These are phyloP conservation scores for Xylota segnis DNA, from an alignment of 2,888 invertebrate species.

Conservation along the genomic window DNA sequence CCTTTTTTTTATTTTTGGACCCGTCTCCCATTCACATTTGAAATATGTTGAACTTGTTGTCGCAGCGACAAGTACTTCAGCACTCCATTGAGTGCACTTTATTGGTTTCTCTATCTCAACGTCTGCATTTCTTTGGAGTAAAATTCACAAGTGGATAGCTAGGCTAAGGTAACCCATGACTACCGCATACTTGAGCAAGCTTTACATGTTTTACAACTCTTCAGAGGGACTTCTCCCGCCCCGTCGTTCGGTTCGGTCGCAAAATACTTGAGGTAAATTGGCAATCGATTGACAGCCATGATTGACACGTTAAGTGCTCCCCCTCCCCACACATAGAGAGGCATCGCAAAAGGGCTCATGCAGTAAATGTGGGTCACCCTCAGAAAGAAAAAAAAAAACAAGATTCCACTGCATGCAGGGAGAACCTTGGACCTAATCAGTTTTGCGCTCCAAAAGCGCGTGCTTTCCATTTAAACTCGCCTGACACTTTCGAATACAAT, in stretches of 20 bases:
- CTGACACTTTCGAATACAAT: constrained; percentile 44
- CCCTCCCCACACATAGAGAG: neutral
- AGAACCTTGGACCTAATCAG: constrained; percentile 39
- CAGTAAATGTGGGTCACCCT: constrained; percentile 21
- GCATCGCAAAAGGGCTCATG: constrained; percentile 16
- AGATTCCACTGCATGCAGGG: constrained; percentile 7
- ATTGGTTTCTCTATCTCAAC: constrained; percentile 41
- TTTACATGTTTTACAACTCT: constrained; percentile 58
- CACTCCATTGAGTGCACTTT: constrained; percentile 48
- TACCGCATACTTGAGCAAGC: constrained; percentile 25
- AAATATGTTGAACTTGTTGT: constrained; percentile 62
- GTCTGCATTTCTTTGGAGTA: constrained; percentile 39
- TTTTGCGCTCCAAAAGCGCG: constrained; percentile 38
- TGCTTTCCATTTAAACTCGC: constrained; percentile 50
- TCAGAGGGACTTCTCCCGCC: constrained; percentile 8
- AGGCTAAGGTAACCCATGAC: constrained; percentile 37
- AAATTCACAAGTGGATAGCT: constrained; percentile 49
- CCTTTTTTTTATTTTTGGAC: neutral
- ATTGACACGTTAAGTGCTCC: constrained; percentile 39
- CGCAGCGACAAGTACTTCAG: constrained; percentile 39
- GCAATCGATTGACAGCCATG: constrained; percentile 51
- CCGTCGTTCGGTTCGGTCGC: neutral
- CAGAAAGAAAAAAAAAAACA: neutral
- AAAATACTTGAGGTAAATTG: constrained; percentile 22
- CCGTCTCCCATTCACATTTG: constrained; percentile 23